These are phyloP conservation scores for Neomicropteryx cornuta DNA, from an alignment of 1,140 invertebrate genomes.

Conservation along the genomic window DNA sequence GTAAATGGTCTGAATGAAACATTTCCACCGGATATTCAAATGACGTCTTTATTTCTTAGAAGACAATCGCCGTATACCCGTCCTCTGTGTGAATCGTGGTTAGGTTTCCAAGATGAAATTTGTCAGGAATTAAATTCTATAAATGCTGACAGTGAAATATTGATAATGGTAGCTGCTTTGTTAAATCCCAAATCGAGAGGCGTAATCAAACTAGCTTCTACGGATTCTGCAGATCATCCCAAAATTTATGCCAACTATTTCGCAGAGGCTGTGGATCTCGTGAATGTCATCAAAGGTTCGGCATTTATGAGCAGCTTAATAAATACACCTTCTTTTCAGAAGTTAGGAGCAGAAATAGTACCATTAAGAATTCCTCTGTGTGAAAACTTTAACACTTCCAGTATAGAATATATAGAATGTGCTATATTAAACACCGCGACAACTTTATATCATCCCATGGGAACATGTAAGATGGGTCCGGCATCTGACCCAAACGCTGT, in stretches of 20 bases:
- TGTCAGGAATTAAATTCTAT: too few relatives aligned
- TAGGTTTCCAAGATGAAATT: too few relatives aligned
- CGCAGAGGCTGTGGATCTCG: constrained; percentile 33
- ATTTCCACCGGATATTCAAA: too few relatives aligned
- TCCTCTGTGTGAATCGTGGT: too few relatives aligned
- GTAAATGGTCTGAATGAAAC: too few relatives aligned
- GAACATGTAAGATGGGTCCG: constrained; percentile 57
- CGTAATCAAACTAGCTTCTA: constrained; percentile 35
- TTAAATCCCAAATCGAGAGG: constrained; percentile 49
- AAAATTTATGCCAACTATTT: constrained; percentile 52
- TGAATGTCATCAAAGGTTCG: constrained; percentile 27
- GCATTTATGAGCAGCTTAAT: constrained; percentile 22
- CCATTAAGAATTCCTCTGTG: constrained; percentile 16
- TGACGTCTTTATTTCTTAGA: too few relatives aligned
- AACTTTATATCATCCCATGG: constrained; percentile 45
- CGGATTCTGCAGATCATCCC: constrained; percentile 48
- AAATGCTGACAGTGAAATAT: constrained; percentile 39
- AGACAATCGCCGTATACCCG: too few relatives aligned
- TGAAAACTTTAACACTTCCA: constrained; percentile 12
- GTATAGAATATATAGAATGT: constrained; percentile 28
- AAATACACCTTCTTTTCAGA: constrained; percentile 24
- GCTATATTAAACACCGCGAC: constrained; percentile 35
- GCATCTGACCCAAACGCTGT: constrained; percentile 38
- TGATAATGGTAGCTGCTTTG: constrained; percentile 21
- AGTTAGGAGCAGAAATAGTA: constrained; percentile 21